phyloP scores from a whole-genome alignment of 1,140 invertebrate species.

The Leguminivora glycinivorella region DNA sequence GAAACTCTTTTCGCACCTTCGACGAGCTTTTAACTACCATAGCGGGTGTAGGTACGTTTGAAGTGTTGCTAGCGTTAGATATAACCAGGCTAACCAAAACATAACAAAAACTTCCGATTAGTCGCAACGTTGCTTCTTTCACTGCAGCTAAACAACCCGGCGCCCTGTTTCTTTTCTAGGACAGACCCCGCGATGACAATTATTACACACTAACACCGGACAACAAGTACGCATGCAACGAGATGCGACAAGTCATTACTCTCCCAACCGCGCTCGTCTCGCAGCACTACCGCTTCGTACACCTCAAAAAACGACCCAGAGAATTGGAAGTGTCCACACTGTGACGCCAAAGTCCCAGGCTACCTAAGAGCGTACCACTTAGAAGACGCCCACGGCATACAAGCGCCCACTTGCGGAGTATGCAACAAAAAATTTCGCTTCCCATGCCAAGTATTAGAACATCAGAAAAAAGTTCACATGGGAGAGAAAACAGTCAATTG shows the following conservation, averaged over 20 bases:
- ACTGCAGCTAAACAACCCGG: background rate
- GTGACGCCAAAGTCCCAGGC: conserved; percentile 29
- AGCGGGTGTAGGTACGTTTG: too few relatives aligned
- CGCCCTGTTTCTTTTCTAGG: conserved; percentile 40
- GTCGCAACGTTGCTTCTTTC: background rate
- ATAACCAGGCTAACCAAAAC: too few relatives aligned
- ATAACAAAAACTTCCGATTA: background rate
- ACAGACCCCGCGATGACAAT: background rate
- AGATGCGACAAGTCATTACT: conserved; percentile 35
- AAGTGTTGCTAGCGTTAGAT: too few relatives aligned
- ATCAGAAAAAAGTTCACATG: conserved; percentile 49
- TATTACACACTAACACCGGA: conserved; percentile 34
- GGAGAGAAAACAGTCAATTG: conserved; percentile 38
- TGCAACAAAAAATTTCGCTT: conserved; percentile 33
- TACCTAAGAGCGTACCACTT: conserved; percentile 32
- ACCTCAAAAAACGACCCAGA: conserved; percentile 36
- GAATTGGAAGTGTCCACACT: conserved; percentile 39
- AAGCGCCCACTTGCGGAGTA: conserved; percentile 32
- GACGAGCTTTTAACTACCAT: too few relatives aligned
- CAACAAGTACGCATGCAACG: conserved; percentile 35
- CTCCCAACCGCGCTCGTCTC: conserved; percentile 38
- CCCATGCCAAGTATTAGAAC: conserved; percentile 41
- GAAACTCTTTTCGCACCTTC: too few relatives aligned
- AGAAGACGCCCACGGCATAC: conserved; percentile 34
- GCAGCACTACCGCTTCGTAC: conserved; percentile 43